A percentile compares a stretch with the other conserved stretches of the same genome.
phyloP scores from a whole-genome alignment of 2,797 vertebrate species.

The Anguilla marmorata region DNA sequence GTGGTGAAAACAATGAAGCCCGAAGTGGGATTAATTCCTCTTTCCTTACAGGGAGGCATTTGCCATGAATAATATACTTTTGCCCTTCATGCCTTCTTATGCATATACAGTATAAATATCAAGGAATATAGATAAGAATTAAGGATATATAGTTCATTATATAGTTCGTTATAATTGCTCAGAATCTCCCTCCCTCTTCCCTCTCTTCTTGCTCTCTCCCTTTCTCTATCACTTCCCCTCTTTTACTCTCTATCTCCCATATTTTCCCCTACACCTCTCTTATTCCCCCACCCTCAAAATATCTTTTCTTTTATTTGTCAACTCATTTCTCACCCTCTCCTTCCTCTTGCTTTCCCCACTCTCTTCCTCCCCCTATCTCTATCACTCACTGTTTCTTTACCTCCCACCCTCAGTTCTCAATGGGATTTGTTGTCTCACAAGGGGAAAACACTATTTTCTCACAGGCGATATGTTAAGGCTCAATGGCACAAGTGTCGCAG shows the following conservation, averaged over 20 bases:
- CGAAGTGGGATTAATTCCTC: neutral
- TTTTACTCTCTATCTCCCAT: neutral
- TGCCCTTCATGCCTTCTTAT: neutral
- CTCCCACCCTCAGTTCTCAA: neutral
- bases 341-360: neutral
- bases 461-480: neutral
- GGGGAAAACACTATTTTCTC: neutral
- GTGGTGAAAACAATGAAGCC: neutral
- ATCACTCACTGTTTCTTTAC: neutral
- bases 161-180: neutral
- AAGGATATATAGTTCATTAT: neutral
- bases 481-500: neutral
- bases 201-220: neutral
- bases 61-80: neutral
- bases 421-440: neutral
- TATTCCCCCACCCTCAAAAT: neutral
- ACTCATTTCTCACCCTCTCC: neutral
- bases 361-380: neutral
- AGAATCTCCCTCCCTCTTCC: neutral
- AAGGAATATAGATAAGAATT: neutral
- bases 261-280: neutral
- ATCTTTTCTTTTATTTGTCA: neutral
- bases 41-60: neutral
- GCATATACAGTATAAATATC: neutral
- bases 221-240: neutral